These are phyloP conservation scores for Sarcophaga subvicina DNA, from an alignment of 2,888 invertebrate genomes.

Conservation along the genomic window DNA sequence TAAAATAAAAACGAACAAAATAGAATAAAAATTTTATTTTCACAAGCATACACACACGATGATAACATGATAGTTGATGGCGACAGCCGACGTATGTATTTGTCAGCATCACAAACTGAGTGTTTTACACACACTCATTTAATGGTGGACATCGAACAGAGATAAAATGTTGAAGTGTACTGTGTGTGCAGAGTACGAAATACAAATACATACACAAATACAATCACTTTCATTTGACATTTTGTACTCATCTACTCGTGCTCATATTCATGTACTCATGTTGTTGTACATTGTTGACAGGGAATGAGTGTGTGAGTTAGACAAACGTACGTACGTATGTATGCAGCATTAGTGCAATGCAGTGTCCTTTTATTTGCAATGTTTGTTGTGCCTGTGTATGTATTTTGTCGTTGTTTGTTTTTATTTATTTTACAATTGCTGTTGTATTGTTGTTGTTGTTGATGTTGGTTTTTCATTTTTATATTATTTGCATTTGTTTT, in stretches of 20 bases:
- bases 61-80: constrained; percentile 26
- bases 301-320: background rate
- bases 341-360: background rate
- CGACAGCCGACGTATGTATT: constrained; percentile 22
- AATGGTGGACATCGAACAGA: constrained; percentile 29
- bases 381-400: constrained; percentile 25
- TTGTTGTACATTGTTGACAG: background rate
- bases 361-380: constrained; percentile 10
- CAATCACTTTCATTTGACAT: constrained; percentile 28
- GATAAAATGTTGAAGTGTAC: constrained; percentile 15
- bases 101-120: background rate
- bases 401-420: constrained; percentile 15
- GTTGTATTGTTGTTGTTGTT: constrained; percentile 23
- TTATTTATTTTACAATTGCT: constrained; percentile 39
- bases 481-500: constrained; percentile 58
- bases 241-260: background rate
- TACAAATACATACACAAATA: constrained; percentile 30
- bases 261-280: background rate
- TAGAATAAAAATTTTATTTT: constrained; percentile 30
- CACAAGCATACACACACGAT: constrained; percentile 29
- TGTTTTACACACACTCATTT: background rate
- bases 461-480: constrained; percentile 12
- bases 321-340: background rate
- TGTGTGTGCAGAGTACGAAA: constrained; percentile 28
- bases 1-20: constrained; percentile 26